These are phyloP conservation scores for Hyperopisus bebe DNA, from an alignment of 2,113 vertebrate genomes.

Conservation along the genomic window DNA sequence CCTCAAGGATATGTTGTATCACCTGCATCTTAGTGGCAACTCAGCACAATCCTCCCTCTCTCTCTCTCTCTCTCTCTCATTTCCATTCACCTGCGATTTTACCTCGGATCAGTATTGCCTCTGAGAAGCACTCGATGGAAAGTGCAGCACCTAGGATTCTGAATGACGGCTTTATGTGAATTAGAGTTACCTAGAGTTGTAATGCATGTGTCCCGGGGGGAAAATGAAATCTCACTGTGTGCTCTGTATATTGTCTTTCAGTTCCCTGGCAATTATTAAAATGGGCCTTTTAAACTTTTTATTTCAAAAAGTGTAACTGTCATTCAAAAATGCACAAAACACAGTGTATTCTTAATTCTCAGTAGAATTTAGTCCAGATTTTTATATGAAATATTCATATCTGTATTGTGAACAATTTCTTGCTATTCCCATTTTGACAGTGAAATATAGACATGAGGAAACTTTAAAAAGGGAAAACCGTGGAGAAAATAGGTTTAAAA, in stretches of 20 bases:
- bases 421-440: not conserved
- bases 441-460: not conserved
- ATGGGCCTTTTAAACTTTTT: not conserved
- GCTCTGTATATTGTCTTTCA: not conserved
- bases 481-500: not conserved
- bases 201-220: not conserved
- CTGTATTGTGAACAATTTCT: not conserved
- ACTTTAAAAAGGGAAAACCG: not conserved
- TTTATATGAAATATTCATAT: constrained; percentile 3
- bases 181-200: not conserved
- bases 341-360: not conserved
- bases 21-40: not conserved
- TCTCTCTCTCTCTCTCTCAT: not conserved
- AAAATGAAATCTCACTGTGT: not conserved
- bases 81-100: not conserved
- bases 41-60: not conserved
- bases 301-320: not conserved
- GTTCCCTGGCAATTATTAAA: not conserved
- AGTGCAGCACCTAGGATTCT: not conserved
- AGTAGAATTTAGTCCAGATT: not conserved
- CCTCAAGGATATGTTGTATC: not conserved
- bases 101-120: constrained; percentile 9
- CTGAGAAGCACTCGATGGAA: not conserved
- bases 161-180: not conserved
- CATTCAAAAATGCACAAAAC: constrained; percentile 5